Conservation (phyloP, 2,888 invertebrate species). For the Melieria crassipennis region DNA sequence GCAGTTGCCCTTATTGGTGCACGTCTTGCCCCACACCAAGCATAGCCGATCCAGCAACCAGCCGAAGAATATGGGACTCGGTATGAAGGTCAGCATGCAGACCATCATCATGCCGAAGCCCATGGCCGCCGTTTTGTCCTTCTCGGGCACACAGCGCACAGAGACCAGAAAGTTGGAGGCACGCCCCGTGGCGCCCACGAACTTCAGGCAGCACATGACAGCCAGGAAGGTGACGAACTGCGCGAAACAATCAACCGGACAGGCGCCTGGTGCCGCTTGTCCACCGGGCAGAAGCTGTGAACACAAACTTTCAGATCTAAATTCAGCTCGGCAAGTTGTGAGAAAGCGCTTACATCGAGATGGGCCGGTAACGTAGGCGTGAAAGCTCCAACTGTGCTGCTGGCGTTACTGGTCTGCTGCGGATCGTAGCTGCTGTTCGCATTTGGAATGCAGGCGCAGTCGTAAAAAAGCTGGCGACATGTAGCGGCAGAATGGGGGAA, state of each 20-base stretch:
- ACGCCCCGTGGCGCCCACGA: conserved; percentile 69
- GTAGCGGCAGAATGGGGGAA: not conserved
- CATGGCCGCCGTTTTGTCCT: conserved; percentile 75
- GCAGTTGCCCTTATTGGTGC: conserved; percentile 75
- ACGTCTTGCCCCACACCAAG: conserved; percentile 79
- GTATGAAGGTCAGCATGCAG: conserved; percentile 76
- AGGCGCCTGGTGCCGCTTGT: conserved; percentile 67
- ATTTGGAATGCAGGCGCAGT: conserved; percentile 44
- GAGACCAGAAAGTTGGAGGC: conserved; percentile 71
- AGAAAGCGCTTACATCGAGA: too few species aligned
- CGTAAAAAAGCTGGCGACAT: conserved; percentile 37
- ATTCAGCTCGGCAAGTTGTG: too few species aligned
- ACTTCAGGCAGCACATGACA: conserved; percentile 69
- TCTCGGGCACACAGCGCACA: conserved; percentile 73
- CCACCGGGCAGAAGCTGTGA: conserved; percentile 49
- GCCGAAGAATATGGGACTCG: conserved; percentile 78
- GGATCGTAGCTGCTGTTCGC: not conserved
- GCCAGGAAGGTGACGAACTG: conserved; percentile 68
- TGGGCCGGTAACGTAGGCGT: not conserved
- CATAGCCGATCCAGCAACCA: conserved; percentile 73
- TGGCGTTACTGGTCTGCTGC: not conserved
- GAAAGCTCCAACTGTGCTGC: not conserved
- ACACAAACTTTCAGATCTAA: not conserved
- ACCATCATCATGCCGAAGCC: conserved; percentile 73
- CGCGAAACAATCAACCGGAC: conserved; percentile 69